Percentiles rank a stretch among this genome's conserved stretches.
These are phyloP conservation scores for Lymantria dispar DNA, from an alignment of 2,888 invertebrate species.

Conservation along the genomic window DNA sequence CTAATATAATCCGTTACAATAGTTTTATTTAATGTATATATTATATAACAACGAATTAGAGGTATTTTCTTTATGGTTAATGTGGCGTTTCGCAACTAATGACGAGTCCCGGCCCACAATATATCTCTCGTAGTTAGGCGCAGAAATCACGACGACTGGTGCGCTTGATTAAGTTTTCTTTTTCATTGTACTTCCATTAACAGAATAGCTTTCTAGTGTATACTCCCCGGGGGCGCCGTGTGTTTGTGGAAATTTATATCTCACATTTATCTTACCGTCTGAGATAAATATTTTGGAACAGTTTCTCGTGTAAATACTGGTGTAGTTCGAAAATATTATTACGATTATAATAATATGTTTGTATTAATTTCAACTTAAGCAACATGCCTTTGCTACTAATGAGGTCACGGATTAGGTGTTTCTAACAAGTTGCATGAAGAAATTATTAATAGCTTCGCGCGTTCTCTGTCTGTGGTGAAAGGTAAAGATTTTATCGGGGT, in stretches of 20 bases:
- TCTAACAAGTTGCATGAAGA: no score
- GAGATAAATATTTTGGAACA: slow-evolving; percentile 24
- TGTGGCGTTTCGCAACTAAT: slow-evolving; percentile 66
- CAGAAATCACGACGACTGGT: slow-evolving; percentile 77
- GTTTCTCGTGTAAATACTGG: slow-evolving; percentile 6
- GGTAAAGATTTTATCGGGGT: no score
- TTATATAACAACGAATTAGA: no score
- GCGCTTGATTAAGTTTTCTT: slow-evolving; percentile 79
- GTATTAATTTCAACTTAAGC: no score
- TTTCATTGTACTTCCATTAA: slow-evolving; percentile 78
- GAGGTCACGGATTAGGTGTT: no score
- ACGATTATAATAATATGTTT: no score
- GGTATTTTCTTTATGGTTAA: slow-evolving; percentile 55
- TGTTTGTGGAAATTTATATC: slow-evolving; percentile 72
- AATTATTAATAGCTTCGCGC: no score
- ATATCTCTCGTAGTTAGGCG: slow-evolving; percentile 76
- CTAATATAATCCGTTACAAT: no score
- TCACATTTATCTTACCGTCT: slow-evolving; percentile 59
- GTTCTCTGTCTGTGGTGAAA: no score
- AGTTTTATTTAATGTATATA: no score
- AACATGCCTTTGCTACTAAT: no score
- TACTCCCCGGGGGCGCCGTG: slow-evolving; percentile 59
- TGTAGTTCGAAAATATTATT: no score
- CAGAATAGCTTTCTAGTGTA: slow-evolving; percentile 73
- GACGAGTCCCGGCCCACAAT: slow-evolving; percentile 67